phyloP scores from a whole-genome alignment of 1,140 invertebrate genomes.

The Dufourea novaeangliae region DNA sequence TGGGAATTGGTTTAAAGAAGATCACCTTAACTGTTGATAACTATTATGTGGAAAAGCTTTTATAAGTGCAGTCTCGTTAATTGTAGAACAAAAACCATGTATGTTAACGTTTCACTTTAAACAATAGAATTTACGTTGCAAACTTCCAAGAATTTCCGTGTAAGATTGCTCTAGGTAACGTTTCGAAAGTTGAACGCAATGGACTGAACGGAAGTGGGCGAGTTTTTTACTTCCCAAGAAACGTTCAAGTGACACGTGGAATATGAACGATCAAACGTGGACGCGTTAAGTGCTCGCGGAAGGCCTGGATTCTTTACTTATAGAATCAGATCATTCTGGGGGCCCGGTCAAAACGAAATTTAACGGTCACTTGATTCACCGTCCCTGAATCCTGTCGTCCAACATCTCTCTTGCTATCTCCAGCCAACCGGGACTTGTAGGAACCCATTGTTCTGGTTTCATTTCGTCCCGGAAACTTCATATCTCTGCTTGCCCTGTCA shows the following conservation, averaged over 20 bases:
- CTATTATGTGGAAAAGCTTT: too few species aligned
- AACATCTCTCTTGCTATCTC: conserved; percentile 11
- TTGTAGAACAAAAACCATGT: too few species aligned
- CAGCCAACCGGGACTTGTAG: conserved; percentile 8
- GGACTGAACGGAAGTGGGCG: background rate
- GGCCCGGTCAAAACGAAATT: conserved; percentile 49
- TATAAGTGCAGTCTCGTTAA: too few species aligned
- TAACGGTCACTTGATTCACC: conserved; percentile 41
- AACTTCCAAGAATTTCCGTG: background rate
- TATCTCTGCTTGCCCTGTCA: background rate
- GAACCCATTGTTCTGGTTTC: conserved; percentile 3
- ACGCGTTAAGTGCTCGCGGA: background rate
- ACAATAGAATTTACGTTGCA: too few species aligned
- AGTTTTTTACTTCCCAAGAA: background rate
- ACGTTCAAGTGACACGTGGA: background rate
- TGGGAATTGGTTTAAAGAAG: too few species aligned
- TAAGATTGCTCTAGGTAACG: background rate
- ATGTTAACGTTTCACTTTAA: too few species aligned
- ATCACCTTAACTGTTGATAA: too few species aligned
- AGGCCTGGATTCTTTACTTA: background rate
- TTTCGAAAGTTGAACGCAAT: background rate
- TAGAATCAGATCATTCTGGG: conserved; percentile 2
- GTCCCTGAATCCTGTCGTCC: background rate
- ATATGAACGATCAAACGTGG: background rate
- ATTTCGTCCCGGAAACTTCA: background rate